A percentile compares a stretch with the other conserved stretches of the same genome.
Evolutionary conservation across 2,113 vertebrate species (phyloP).

Genomic region (Tinamus guttatus): DNA sequence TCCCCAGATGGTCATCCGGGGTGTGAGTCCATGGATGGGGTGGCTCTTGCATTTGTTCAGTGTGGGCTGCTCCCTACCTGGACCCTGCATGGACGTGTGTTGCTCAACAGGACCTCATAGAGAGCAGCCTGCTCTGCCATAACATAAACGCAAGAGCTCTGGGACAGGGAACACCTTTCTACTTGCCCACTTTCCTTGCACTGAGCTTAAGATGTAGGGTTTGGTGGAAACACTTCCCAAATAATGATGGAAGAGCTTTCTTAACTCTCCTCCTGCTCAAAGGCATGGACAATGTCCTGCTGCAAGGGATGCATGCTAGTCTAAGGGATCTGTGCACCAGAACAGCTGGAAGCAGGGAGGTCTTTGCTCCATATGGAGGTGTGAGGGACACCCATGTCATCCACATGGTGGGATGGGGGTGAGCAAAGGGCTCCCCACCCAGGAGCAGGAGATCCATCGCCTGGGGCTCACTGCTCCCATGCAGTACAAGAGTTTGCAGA

Average conservation of each 20-base stretch:
- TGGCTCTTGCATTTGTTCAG: not conserved
- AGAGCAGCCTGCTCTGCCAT: fast-evolving
- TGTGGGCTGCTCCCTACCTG: fast-evolving
- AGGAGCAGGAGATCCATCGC: not conserved
- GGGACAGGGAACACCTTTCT: fast-evolving
- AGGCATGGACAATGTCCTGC: not conserved
- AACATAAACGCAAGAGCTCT: not conserved
- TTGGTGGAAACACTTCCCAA: not conserved
- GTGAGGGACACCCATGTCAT: not conserved
- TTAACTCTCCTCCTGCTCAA: not conserved
- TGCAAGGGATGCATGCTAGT: too few species aligned
- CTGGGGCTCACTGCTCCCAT: not conserved
- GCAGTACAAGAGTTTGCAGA: fast-evolving
- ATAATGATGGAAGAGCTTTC: not conserved
- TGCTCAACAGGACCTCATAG: not conserved
- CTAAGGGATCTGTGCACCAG: not conserved
- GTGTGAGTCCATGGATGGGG: not conserved
- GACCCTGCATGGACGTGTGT: fast-evolving
- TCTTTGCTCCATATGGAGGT: not conserved
- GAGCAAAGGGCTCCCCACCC: not conserved
- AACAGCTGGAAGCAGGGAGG: fast-evolving
- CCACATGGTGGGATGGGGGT: not conserved
- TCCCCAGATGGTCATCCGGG: fast-evolving
- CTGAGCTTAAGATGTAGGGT: fast-evolving
- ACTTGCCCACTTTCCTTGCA: not conserved